Evolutionary conservation across 2,797 vertebrate species (phyloP).

Genomic region (Syncerus caffer): DNA sequence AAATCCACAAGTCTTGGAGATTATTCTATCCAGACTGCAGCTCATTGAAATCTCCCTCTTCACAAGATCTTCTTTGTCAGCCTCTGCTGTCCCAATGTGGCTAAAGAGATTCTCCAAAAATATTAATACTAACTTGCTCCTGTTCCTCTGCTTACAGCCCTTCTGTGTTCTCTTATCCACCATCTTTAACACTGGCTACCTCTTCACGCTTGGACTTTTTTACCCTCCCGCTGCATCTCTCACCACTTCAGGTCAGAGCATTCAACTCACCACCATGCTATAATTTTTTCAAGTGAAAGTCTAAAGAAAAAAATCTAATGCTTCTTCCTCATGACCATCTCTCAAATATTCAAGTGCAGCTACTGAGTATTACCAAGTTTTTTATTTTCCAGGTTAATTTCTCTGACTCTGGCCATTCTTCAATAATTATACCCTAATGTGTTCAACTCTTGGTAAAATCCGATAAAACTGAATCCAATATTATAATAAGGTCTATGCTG

Average conservation of each 20-base stretch:
- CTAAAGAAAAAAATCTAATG: neutral
- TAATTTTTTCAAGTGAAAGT: neutral
- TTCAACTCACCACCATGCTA: neutral
- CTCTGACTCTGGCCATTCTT: neutral
- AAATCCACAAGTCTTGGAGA: neutral
- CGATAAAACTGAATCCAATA: neutral
- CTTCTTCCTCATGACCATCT: neutral
- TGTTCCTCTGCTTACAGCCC: neutral
- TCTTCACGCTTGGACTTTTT: neutral
- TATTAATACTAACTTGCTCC: neutral
- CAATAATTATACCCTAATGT: neutral
- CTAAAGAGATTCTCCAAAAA: neutral
- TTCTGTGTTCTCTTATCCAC: neutral
- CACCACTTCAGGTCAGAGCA: neutral
- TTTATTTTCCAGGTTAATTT: neutral
- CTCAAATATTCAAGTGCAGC: neutral
- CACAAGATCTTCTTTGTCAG: neutral
- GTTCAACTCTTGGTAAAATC: neutral
- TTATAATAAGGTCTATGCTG: neutral
- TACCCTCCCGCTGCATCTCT: neutral
- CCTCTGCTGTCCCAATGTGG: neutral
- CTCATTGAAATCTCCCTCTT: neutral
- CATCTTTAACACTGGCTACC: rapidly evolving
- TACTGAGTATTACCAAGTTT: neutral
- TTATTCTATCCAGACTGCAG: neutral